Conservation (phyloP, 23 tunicate genomes). For the Trididemnum nubilum region DNA sequence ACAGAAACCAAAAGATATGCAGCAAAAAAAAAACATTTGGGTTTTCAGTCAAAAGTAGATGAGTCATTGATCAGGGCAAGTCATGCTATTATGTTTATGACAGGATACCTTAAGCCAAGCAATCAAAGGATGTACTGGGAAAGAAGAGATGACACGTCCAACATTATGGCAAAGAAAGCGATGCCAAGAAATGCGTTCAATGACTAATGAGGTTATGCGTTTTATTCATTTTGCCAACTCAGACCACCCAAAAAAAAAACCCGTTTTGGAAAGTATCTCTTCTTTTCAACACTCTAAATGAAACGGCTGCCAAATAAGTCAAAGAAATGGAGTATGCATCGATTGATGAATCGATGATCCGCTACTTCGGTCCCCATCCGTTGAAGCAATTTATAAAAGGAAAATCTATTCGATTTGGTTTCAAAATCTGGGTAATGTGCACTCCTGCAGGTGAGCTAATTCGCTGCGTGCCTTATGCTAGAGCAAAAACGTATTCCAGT, state of each 20-base stretch:
- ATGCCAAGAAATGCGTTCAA: slow-evolving; percentile 5
- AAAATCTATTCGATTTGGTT: neutral
- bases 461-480: neutral
- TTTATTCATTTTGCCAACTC: neutral
- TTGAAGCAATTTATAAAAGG: neutral
- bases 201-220: slow-evolving; percentile 3
- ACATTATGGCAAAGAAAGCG: neutral
- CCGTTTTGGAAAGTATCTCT: neutral
- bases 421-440: neutral
- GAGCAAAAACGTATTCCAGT: neutral
- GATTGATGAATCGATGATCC: neutral
- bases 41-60: slow-evolving; percentile 2
- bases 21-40: neutral
- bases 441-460: neutral
- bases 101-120: neutral
- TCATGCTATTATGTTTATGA: slow-evolving; percentile 4
- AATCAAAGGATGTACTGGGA: neutral
- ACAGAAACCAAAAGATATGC: neutral
- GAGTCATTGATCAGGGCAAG: neutral
- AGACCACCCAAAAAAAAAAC: neutral
- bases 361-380: neutral
- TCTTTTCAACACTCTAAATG: slow-evolving; percentile 3
- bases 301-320: neutral
- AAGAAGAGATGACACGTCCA: slow-evolving; percentile 16
- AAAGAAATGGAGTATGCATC: neutral